phyloP scores from a whole-genome alignment of 2,888 invertebrate genomes.

The Meandrusa payeni region DNA sequence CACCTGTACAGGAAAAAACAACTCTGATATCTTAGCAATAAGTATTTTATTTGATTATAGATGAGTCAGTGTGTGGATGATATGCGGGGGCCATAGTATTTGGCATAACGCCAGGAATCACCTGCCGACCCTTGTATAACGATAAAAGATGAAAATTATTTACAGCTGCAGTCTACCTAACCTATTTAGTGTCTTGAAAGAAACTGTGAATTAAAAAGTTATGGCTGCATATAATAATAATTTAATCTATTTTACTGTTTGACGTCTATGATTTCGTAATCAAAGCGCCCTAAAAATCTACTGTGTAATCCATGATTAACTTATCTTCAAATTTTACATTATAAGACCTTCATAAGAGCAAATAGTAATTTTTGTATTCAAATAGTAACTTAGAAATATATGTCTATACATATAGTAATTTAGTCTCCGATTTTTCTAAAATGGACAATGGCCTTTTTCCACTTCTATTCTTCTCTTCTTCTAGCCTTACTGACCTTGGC shows the following conservation, averaged over 20 bases:
- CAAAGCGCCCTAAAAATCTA: too few species aligned
- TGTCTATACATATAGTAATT: too few species aligned
- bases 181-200: conserved; percentile 20
- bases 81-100: conserved; percentile 57
- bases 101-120: conserved; percentile 68
- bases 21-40: conserved; percentile 15
- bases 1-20: conserved; percentile 11
- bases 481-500: too few species aligned
- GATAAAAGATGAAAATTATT: conserved; percentile 72
- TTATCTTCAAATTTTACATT: too few species aligned
- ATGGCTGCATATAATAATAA: conserved; percentile 9
- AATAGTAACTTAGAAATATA: too few species aligned
- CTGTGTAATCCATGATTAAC: too few species aligned
- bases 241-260: conserved; percentile 11
- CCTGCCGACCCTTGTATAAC: conserved; percentile 72
- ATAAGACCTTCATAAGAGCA: too few species aligned
- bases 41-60: conserved; percentile 23
- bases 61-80: conserved; percentile 42
- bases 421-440: too few species aligned
- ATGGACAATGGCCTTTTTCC: too few species aligned
- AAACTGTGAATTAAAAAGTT: conserved; percentile 9
- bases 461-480: too few species aligned
- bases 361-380: too few species aligned
- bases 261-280: conserved; percentile 11
- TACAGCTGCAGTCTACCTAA: conserved; percentile 46